A percentile compares a stretch with the other conserved stretches of the same genome.
Conservation (phyloP, 2,797 vertebrate species). For the Nothura maculosa region DNA sequence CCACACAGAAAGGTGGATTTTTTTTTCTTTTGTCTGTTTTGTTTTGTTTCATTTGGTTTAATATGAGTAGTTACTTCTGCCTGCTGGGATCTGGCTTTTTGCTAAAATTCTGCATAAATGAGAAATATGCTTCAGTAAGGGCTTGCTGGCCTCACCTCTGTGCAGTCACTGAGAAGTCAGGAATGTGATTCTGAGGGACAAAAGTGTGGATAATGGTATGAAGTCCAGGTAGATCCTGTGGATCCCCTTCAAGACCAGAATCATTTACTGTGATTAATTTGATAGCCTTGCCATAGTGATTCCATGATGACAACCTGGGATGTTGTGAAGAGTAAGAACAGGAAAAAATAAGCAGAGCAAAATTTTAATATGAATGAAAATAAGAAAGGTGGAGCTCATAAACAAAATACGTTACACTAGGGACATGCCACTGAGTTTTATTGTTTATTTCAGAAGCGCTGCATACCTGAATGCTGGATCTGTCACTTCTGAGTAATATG, state of each 20-base stretch:
- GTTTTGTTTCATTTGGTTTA: too few relatives aligned
- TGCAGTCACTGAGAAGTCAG: not conserved
- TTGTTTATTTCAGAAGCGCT: not conserved
- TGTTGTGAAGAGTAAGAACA: not conserved
- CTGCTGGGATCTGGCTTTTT: not conserved
- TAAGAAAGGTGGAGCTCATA: not conserved
- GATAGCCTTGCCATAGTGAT: not conserved
- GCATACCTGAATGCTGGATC: not conserved
- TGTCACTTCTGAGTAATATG: not conserved
- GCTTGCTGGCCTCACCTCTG: not conserved
- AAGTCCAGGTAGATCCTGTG: not conserved
- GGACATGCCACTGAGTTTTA: not conserved
- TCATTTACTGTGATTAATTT: not conserved
- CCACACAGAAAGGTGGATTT: not conserved
- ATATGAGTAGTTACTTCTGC: not conserved
- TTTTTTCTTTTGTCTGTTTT: not conserved
- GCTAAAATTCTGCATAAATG: not conserved
- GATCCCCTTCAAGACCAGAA: not conserved
- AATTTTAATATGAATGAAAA: not conserved
- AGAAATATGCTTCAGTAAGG: not conserved
- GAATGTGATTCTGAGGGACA: not conserved
- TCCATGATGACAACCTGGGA: not conserved
- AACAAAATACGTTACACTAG: not conserved
- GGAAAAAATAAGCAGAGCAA: not conserved
- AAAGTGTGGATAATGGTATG: not conserved